Conservation (phyloP, 1,140 invertebrate genomes). For the Zaprionus vittiger region DNA sequence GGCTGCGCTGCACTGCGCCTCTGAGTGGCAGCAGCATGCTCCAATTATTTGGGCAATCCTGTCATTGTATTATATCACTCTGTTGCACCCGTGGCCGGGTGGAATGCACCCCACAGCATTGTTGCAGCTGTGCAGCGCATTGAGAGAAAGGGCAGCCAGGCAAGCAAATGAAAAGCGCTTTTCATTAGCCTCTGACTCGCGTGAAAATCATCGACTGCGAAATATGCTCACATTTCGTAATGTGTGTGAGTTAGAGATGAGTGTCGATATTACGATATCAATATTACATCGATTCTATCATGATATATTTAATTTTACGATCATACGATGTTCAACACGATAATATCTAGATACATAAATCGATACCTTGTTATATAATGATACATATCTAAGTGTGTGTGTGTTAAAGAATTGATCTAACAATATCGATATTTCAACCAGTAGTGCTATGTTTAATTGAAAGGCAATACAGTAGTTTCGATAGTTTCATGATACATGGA, state of each 20-base stretch:
- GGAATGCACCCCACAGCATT: constrained; percentile 58
- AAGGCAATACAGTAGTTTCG: no score
- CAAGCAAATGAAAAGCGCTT: constrained; percentile 46
- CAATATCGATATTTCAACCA: no score
- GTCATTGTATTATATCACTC: constrained; percentile 75
- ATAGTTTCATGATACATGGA: neutral
- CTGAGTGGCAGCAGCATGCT: constrained; percentile 78
- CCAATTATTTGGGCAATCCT: constrained; percentile 70
- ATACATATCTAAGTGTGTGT: no score
- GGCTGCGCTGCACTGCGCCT: constrained; percentile 56
- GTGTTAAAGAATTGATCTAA: no score
- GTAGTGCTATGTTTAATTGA: no score
- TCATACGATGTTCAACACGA: no score
- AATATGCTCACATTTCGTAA: constrained; percentile 37
- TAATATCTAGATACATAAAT: neutral
- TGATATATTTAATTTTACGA: no score
- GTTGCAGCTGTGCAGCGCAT: constrained; percentile 9
- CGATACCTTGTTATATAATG: neutral
- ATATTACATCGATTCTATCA: neutral
- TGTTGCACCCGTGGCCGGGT: constrained; percentile 29
- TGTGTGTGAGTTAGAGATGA: neutral
- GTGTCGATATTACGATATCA: neutral
- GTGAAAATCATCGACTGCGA: constrained; percentile 32
- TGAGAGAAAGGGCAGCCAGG: constrained; percentile 1
- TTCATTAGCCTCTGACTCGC: constrained; percentile 73